Evolutionary conservation across 2,888 invertebrate species (phyloP), one percentile per base, ranked within the genome.

Genomic region (Mythimna pallens): DNA sequence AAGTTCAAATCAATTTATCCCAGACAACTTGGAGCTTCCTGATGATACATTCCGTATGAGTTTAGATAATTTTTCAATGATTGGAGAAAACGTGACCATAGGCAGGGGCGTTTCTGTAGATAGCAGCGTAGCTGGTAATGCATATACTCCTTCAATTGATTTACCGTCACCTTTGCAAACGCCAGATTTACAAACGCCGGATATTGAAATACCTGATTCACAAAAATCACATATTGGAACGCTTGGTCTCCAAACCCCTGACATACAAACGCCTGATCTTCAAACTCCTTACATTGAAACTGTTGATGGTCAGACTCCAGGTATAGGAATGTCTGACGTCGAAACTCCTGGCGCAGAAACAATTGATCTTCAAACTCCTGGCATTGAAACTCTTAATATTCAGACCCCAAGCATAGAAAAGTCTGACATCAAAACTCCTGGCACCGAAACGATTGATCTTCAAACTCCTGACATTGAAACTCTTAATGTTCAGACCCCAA

Each of bases 51-150:
- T 95, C 86, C 94, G 94, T 66, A 92, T 93, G 92, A 94, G 92
- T 81, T 89, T 95, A 81, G 94, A 95, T 84, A 91, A 92, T 80
- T 92, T 92, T 80, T 92, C 95, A 8, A 87, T 90, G 64, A 92
- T 96, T 74, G 95, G 95, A 14, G 96, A 95, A 84, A 96, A 96
- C 81, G 93, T 96, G n/a, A 94, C 94, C 34, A 90, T 96, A 78
- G 89, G 87, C 30, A 90, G 92, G 80, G 86, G 88, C 34, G 63
- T 82, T 17, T 94, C 95, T 14, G 79, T 90, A 63, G 94, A 94
- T 54, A 85, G 84, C 25, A 81, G 81, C 30, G 63, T 61, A 54
- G 57, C 73, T 65, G 65, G 81, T n/a, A 85, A 81, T 74, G 64
- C 87, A 50, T 87, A 86, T 36, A 90, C 90, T 30, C 90, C 92